Percentiles rank a stretch among this genome's conserved stretches.
phyloP scores from a whole-genome alignment of 2,888 invertebrate genomes.

The Synergus japonicus region DNA sequence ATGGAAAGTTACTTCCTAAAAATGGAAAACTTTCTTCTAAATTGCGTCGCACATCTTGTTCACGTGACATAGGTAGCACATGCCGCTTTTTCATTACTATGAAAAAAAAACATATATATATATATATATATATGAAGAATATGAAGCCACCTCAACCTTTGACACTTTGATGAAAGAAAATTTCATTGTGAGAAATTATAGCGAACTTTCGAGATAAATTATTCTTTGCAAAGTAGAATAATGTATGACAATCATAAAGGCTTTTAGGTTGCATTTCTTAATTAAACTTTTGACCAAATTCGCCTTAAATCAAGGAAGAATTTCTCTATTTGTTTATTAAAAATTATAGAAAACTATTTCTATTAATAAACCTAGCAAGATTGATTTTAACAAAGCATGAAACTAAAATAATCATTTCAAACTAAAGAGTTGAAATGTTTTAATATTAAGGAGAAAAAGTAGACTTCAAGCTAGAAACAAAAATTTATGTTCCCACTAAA shows the following conservation, averaged over 20 bases:
- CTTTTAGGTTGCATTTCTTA: too few relatives aligned
- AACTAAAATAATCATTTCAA: too few relatives aligned
- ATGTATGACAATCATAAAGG: too few relatives aligned
- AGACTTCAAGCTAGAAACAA: neutral
- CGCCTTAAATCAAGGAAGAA: too few relatives aligned
- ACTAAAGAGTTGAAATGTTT: neutral
- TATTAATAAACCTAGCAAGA: too few relatives aligned
- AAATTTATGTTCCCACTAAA: conserved; percentile 29
- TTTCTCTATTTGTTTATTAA: too few relatives aligned
- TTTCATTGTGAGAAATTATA: neutral
- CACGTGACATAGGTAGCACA: neutral
- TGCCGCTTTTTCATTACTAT: neutral
- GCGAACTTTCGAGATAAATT: neutral
- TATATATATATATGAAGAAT: too few relatives aligned
- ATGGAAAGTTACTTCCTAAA: conserved; percentile 4
- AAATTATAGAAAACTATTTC: too few relatives aligned
- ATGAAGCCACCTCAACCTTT: neutral
- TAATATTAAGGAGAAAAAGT: neutral
- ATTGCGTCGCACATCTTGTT: neutral
- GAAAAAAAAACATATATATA: neutral
- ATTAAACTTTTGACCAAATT: too few relatives aligned
- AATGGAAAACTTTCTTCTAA: neutral
- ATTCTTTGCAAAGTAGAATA: too few relatives aligned
- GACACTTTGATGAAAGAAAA: too few relatives aligned
- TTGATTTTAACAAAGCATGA: too few relatives aligned